Base-by-base conservation (phyloP, 2,888 invertebrate genomes). In the Smittia sp. region DNA sequence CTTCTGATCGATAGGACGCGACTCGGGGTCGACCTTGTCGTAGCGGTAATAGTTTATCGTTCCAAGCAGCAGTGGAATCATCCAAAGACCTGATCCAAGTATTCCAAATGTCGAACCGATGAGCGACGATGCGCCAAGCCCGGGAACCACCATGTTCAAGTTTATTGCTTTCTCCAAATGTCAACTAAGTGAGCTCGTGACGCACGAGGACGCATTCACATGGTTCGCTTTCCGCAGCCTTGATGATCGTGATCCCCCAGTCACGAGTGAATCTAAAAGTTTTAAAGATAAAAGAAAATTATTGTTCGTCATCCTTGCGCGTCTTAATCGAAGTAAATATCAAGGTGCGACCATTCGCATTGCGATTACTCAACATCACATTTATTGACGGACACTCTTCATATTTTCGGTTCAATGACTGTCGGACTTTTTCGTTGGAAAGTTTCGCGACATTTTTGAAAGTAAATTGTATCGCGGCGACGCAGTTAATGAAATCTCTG, bases 11-110 rank as follows among this genome's bases (percentile, higher is more conserved):
- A 89, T 83, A 0, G 92, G 88, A 67, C 86, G 87, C 1, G 91
- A 88, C 81, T 94, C 94, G 0, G 94, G 94, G 79, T 94, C 94
- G 24, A 90, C 85, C 32, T 87, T 86, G 79, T 90, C 91, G 80
- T 94, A 94, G 76, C 90, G 89, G 79, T 91, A 90, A 79, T 89
- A 92, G 0, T 91, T 90, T 13, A 93, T 85, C 24, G 93, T 92
- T 18, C 93, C 93, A 76, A 94, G 85, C 75, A 95, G 81, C 54
- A 94, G 81, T 0, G 94, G 94, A 75, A 94, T 89, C 73, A 94
- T 83, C 94, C 94, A 94, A 2, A 94, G 83, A 13, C 93, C 89
- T 1, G 90, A 90, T n/a, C 88, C 88, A 1, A 88, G 85, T 74
- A 92, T 86, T 52, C 91, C 90, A 75, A 92, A 86, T 0, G 91